phyloP scores from a whole-genome alignment of 2,113 vertebrate species.

The Poeciliopsis prolifica region DNA sequence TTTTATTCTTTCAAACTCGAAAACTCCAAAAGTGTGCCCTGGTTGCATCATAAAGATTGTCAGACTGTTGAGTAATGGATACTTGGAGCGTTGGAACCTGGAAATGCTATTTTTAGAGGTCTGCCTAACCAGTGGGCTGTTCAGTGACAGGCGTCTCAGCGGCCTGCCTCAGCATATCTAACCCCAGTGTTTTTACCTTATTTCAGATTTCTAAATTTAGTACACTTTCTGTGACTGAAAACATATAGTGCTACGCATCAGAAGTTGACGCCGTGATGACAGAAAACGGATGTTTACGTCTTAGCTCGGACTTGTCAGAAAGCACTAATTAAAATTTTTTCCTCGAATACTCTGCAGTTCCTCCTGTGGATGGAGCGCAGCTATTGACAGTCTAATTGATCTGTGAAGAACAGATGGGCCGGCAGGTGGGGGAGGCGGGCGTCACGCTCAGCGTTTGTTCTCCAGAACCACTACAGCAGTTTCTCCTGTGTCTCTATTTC shows the following conservation, averaged over 20 bases:
- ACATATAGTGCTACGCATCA: conserved; percentile 26
- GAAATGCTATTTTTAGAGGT: conserved; percentile 23
- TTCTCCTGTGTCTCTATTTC: conserved; percentile 9
- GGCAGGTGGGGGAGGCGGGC: conserved; percentile 49
- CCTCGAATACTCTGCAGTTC: conserved; percentile 1
- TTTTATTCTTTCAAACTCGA: background rate
- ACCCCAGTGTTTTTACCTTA: background rate
- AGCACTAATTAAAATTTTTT: background rate
- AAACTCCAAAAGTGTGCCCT: background rate
- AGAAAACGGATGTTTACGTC: conserved; percentile 45
- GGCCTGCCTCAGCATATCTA: background rate
- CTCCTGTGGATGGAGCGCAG: conserved; percentile 14
- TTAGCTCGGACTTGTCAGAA: background rate
- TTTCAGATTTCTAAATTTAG: conserved; percentile 41
- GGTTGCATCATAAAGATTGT: background rate
- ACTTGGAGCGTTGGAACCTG: conserved; percentile 4
- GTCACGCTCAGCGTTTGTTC: conserved; percentile 22
- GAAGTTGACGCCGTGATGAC: conserved; percentile 34
- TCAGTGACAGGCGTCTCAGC: background rate
- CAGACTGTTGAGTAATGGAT: conserved; percentile 28
- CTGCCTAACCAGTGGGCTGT: conserved; percentile 1
- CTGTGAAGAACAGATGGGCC: conserved; percentile 65
- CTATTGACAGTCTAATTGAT: conserved; percentile 71
- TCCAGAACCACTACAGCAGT: conserved; percentile 46
- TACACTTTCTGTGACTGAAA: background rate